These are phyloP conservation scores for Rotaria magnacalcarata DNA, from an alignment of 2,888 invertebrate genomes.

Conservation along the genomic window DNA sequence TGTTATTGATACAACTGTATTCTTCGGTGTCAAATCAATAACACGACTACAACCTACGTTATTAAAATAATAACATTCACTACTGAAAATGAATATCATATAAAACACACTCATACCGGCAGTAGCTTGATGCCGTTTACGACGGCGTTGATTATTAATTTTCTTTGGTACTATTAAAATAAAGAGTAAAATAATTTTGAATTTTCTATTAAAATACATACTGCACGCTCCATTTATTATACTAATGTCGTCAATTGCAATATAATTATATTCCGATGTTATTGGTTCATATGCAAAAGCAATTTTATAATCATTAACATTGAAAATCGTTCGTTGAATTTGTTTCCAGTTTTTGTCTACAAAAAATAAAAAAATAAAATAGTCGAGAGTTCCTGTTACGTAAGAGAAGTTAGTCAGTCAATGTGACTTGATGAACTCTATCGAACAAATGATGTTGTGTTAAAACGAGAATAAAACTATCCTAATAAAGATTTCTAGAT, in stretches of 20 bases:
- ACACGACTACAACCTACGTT: constrained; percentile 16
- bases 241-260: background rate
- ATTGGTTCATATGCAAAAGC: background rate
- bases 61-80: background rate
- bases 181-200: background rate
- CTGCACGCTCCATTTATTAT: background rate
- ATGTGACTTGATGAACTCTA: too few relatives aligned
- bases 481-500: too few relatives aligned
- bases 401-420: too few relatives aligned
- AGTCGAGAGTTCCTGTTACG: too few relatives aligned
- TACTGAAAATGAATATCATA: background rate
- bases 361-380: background rate
- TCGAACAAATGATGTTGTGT: too few relatives aligned
- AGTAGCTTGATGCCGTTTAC: background rate
- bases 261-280: background rate
- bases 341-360: background rate
- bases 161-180: background rate
- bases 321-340: background rate
- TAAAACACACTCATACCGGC: background rate
- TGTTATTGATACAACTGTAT: background rate
- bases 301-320: background rate
- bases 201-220: background rate
- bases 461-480: too few relatives aligned
- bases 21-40: background rate
- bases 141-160: background rate